Evolutionary conservation across 2,797 vertebrate genomes (phyloP).

Genomic region (Poeciliopsis turneri): DNA sequence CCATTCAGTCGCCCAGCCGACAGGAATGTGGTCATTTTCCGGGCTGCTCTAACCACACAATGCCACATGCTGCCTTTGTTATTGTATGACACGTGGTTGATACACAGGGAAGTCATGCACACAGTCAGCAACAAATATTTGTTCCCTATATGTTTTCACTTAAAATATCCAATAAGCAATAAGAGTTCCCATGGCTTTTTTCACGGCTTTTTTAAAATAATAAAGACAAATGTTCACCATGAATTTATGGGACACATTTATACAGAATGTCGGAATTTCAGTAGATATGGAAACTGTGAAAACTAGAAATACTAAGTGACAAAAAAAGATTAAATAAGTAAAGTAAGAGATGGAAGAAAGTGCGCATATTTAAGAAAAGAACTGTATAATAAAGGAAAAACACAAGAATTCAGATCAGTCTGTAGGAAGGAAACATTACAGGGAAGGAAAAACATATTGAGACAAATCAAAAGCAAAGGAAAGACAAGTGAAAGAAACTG

Average conservation of each 20-base stretch:
- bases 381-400: neutral
- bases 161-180: neutral
- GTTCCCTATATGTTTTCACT: neutral
- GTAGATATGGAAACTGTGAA: neutral
- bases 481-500: neutral
- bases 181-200: neutral
- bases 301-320: neutral
- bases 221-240: neutral
- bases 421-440: neutral
- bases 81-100: constrained; percentile 26
- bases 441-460: neutral
- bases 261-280: neutral
- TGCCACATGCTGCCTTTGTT: constrained; percentile 56
- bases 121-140: neutral
- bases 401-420: neutral
- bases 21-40: constrained; percentile 67
- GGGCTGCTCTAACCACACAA: constrained; percentile 65
- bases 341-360: neutral
- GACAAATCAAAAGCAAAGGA: neutral
- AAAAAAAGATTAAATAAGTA: neutral
- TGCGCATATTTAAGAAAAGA: neutral
- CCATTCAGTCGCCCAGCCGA: constrained; percentile 70
- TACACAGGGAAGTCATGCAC: constrained; percentile 5
- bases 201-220: neutral
- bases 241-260: neutral